Conservation (phyloP, 2,888 invertebrate species). For the Agrenia bidenticulata region DNA sequence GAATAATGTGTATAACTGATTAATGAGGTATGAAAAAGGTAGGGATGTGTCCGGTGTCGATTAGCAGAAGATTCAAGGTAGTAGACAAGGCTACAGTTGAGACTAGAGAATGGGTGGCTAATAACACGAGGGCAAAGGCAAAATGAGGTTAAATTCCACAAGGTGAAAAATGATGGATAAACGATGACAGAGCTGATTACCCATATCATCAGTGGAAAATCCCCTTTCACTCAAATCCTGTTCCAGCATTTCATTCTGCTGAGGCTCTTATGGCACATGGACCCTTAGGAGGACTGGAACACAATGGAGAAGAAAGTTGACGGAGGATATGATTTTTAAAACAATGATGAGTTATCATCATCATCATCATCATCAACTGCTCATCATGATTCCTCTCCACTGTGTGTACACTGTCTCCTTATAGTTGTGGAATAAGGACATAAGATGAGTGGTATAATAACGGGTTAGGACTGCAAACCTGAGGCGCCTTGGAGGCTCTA, state of each 20-base stretch:
- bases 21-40: constrained; percentile 17
- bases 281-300: neutral
- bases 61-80: constrained; percentile 6
- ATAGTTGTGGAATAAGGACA: neutral
- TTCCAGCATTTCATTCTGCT: too few relatives aligned
- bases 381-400: constrained; percentile 20
- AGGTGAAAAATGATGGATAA: constrained; percentile 49
- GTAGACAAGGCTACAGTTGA: neutral
- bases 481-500: constrained; percentile 43
- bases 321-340: constrained; percentile 10
- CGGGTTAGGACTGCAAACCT: constrained; percentile 44
- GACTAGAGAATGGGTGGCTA: constrained; percentile 10
- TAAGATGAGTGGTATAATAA: constrained; percentile 41
- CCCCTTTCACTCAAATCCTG: too few relatives aligned
- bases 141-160: constrained; percentile 19
- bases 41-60: neutral
- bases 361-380: too few relatives aligned
- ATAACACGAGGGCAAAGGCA: neutral
- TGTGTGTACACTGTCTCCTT: neutral
- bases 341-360: constrained; percentile 48
- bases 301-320: neutral
- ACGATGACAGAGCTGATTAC: constrained; percentile 48
- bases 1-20: constrained; percentile 8
- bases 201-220: constrained; percentile 23
- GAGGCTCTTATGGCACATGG: too few relatives aligned